A percentile compares a stretch with the other conserved stretches of the same genome.
phyloP scores from a whole-genome alignment of 2,888 invertebrate genomes.

The Ctena decussata region DNA sequence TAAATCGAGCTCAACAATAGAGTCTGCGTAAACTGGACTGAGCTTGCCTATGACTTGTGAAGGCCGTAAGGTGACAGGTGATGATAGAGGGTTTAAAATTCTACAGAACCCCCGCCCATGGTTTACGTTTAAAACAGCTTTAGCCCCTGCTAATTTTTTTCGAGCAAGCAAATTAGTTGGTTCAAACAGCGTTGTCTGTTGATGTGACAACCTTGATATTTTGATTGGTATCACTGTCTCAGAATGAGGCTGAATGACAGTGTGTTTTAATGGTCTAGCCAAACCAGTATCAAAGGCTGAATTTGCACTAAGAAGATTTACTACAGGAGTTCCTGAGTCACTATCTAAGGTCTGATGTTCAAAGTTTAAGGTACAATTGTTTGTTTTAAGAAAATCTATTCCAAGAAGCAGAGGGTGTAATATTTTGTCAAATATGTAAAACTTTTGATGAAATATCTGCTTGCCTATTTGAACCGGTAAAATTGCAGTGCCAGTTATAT shows the following conservation, averaged over 20 bases:
- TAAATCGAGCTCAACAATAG: constrained; percentile 5
- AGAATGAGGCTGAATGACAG: constrained; percentile 14
- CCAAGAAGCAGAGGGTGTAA: constrained; percentile 35
- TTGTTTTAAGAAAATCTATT: constrained; percentile 24
- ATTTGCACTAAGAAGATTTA: neutral
- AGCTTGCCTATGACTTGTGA: constrained; percentile 37
- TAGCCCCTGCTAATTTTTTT: constrained; percentile 32
- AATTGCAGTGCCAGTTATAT: constrained; percentile 6
- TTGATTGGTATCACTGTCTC: constrained; percentile 30
- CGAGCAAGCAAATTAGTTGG: neutral
- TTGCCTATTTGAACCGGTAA: constrained; percentile 25
- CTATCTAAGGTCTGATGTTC: neutral
- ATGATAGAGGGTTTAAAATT: constrained; percentile 33
- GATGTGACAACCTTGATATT: constrained; percentile 21
- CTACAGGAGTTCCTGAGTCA: neutral
- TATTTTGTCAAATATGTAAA: constrained; percentile 43
- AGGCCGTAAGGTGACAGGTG: neutral
- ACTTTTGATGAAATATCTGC: constrained; percentile 4
- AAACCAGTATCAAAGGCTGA: constrained; percentile 6
- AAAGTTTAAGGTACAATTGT: constrained; percentile 38
- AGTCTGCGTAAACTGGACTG: constrained; percentile 11
- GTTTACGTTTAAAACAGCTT: neutral
- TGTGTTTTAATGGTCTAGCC: constrained; percentile 4
- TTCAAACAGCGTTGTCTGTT: constrained; percentile 16
- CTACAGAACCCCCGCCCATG: constrained; percentile 24